These are phyloP conservation scores for Fragum sueziense DNA, from an alignment of 2,888 invertebrate species.

Conservation along the genomic window DNA sequence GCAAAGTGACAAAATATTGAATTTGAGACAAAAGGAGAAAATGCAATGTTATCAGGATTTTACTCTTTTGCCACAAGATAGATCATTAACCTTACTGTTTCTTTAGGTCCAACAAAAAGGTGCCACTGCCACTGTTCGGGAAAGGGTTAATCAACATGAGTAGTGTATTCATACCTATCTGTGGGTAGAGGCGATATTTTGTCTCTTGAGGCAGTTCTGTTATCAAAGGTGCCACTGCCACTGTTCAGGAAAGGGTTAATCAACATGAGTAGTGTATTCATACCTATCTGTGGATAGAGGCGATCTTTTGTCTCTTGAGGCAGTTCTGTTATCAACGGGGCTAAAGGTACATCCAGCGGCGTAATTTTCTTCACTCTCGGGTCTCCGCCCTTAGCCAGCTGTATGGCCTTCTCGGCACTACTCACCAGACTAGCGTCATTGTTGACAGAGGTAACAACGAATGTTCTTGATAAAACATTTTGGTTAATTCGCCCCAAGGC, in stretches of 20 bases:
- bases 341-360: not conserved
- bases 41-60: too few species aligned
- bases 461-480: not conserved
- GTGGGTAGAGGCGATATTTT: conserved; percentile 1
- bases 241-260: too few species aligned
- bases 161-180: too few species aligned
- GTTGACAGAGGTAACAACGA: not conserved
- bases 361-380: conserved; percentile 1
- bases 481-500: conserved; percentile 12
- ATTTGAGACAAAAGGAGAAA: too few species aligned
- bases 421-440: not conserved
- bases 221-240: not conserved
- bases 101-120: too few species aligned
- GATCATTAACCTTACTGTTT: too few species aligned
- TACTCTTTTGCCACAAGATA: too few species aligned
- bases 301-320: conserved; percentile 1
- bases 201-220: conserved; percentile 6
- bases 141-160: too few species aligned
- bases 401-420: not conserved
- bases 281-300: conserved; percentile 15
- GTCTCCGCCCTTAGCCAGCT: not conserved
- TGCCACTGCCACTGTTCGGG: too few species aligned
- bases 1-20: too few species aligned
- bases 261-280: too few species aligned
- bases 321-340: conserved; percentile 3